These are phyloP conservation scores for Limonius californicus DNA, from an alignment of 1,140 invertebrate genomes.

Conservation along the genomic window DNA sequence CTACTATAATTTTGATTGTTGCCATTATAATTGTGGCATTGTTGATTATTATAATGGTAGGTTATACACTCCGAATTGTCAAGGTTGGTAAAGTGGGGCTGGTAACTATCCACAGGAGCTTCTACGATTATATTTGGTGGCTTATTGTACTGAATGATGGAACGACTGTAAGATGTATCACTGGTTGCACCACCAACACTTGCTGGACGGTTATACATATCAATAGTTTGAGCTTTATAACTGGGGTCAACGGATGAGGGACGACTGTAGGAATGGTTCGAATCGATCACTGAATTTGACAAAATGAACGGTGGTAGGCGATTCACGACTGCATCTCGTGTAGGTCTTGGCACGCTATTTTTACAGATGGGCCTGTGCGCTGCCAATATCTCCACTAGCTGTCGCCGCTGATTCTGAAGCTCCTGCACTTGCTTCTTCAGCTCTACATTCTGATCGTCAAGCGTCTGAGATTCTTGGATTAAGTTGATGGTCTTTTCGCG, in stretches of 20 bases:
- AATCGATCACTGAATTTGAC: slow-evolving; percentile 36
- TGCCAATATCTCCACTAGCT: slow-evolving; percentile 71
- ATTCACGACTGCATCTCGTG: slow-evolving; percentile 31
- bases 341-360: slow-evolving; percentile 52
- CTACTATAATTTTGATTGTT: slow-evolving; percentile 35
- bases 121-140: slow-evolving; percentile 42
- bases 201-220: slow-evolving; percentile 30
- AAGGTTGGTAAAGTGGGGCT: slow-evolving; percentile 40
- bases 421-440: slow-evolving; percentile 75
- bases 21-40: slow-evolving; percentile 40
- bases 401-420: slow-evolving; percentile 66
- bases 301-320: slow-evolving; percentile 38
- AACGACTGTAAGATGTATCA: slow-evolving; percentile 28
- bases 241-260: slow-evolving; percentile 29
- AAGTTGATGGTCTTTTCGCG: slow-evolving; percentile 82
- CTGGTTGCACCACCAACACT: slow-evolving; percentile 26
- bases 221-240: slow-evolving; percentile 30
- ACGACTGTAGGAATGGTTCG: slow-evolving; percentile 41
- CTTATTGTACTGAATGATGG: slow-evolving; percentile 31
- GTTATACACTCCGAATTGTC: slow-evolving; percentile 30
- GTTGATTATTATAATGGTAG: slow-evolving; percentile 33
- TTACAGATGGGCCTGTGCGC: slow-evolving; percentile 65
- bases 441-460: slow-evolving; percentile 84
- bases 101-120: slow-evolving; percentile 36
- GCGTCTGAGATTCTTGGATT: slow-evolving; percentile 79